Evolutionary conservation across 2,888 invertebrate species (phyloP).

Genomic region (Meandrusa payeni): DNA sequence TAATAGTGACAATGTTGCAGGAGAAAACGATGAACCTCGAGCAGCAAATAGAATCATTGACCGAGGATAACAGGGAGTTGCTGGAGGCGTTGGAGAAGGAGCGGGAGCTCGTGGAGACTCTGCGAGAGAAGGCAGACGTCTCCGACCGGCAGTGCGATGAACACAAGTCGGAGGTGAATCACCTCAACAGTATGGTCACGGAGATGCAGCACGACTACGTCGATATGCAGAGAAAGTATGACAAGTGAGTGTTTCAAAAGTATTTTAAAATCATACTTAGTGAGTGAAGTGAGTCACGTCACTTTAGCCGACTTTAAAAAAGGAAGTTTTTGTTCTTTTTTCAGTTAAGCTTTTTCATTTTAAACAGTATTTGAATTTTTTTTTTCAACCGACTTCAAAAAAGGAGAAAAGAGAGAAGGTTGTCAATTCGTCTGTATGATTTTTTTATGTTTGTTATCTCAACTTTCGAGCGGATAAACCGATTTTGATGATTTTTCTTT

Average conservation of each 20-base stretch:
- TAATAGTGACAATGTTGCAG: slow-evolving; percentile 53
- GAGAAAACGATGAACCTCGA: slow-evolving; percentile 62
- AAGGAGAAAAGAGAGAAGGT: too few relatives aligned
- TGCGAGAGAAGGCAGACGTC: slow-evolving; percentile 74
- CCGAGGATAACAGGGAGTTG: slow-evolving; percentile 72
- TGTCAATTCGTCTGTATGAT: too few relatives aligned
- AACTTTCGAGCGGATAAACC: too few relatives aligned
- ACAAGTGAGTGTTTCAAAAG: slow-evolving; percentile 45
- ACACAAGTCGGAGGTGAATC: slow-evolving; percentile 71
- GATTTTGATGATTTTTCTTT: too few relatives aligned
- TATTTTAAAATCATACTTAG: too few relatives aligned
- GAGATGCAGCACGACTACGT: slow-evolving; percentile 69
- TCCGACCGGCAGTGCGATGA: slow-evolving; percentile 71
- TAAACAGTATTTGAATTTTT: too few relatives aligned
- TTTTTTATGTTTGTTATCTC: too few relatives aligned
- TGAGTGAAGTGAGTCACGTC: too few relatives aligned
- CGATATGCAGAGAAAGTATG: slow-evolving; percentile 64
- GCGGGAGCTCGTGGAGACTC: slow-evolving; percentile 70
- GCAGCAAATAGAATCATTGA: slow-evolving; percentile 67
- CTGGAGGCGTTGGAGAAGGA: slow-evolving; percentile 76
- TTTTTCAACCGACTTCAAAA: too few relatives aligned
- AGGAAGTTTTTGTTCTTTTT: too few relatives aligned
- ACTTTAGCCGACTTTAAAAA: too few relatives aligned
- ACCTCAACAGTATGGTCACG: slow-evolving; percentile 58
- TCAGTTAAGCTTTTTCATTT: too few relatives aligned